Evolutionary conservation across 2,797 vertebrate species (phyloP), one percentile per base, ranked within the genome.

Genomic region (Austrolebias charrua): DNA sequence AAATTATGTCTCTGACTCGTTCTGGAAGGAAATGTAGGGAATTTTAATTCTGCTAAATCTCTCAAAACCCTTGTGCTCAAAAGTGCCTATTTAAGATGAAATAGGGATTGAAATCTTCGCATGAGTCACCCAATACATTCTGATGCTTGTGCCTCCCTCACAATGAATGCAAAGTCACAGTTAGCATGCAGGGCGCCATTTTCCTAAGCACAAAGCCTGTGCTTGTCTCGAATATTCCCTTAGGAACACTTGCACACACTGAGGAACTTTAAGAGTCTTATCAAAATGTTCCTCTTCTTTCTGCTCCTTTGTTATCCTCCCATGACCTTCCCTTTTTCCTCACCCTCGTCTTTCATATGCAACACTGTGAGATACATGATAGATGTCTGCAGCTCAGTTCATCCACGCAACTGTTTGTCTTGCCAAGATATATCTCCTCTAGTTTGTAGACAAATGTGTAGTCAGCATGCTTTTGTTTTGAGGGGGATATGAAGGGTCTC

Each of bases 81-180:
- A 57, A 19, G 60, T 15, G 1, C 45, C 35, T 76, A 61, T 75
- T 45, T 9, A 33, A 83, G 71, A 81, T 78, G 63, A 79, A 47
- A 20, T 47, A 47, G 46, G 46, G 9, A 11, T 19, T 47, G 46
- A 47, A 85, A 81, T 67, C 66, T 60, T 75, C 71, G 77, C 66
- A 77, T 88, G 86, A 83, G 75, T 88, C 78, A 86, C 66, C 69
- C 51, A 46, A 83, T 79, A 77, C 78, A 82, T 77, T 82, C 66
- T 80, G 73, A 89, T 75, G 71, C 68, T 57, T 69, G 58, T 65
- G 74, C 87, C 80, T 86, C 69, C 71, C 70, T 71, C 73, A 75
- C 75, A 84, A 86, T 87, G 80, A 82, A 87, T 84, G 82, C 82
- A 86, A 82, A 90, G 85, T 89, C 84, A 83, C 80, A 90, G 82